Percentiles rank a stretch among this genome's conserved stretches.
Evolutionary conservation across 2,113 vertebrate genomes (phyloP).

Genomic region (Melanotaenia duboulayi): DNA sequence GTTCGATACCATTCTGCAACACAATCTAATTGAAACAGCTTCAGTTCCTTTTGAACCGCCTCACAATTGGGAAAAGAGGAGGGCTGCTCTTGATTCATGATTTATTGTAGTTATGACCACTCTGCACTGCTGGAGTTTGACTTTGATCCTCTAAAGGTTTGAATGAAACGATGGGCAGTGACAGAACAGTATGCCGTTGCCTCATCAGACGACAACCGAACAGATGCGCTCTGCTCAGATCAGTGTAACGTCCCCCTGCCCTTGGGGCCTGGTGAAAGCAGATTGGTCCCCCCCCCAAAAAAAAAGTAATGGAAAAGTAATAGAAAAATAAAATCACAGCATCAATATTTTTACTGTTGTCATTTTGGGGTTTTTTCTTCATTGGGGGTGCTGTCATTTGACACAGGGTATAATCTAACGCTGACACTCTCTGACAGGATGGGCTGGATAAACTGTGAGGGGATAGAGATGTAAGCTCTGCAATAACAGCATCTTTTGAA

Average conservation of each 20-base stretch:
- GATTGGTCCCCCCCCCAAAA: constrained; percentile 14
- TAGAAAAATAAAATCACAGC: constrained; percentile 29
- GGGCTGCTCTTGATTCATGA: constrained; percentile 38
- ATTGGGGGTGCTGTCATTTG: constrained; percentile 18
- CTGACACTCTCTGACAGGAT: constrained; percentile 48
- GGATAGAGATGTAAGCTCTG: constrained; percentile 32
- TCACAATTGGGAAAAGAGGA: constrained; percentile 53
- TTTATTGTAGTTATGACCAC: constrained; percentile 42
- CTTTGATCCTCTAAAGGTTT: constrained; percentile 63
- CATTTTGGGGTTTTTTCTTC: background rate
- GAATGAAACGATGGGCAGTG: constrained; percentile 8
- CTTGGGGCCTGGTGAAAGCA: constrained; percentile 21
- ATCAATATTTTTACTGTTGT: constrained; percentile 49
- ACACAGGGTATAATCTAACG: constrained; percentile 56
- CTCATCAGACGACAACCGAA: constrained; percentile 6
- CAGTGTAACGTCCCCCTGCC: constrained; percentile 7
- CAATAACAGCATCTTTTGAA: constrained; percentile 65
- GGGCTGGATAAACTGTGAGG: constrained; percentile 20
- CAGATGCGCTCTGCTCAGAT: constrained; percentile 20
- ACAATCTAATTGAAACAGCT: constrained; percentile 64
- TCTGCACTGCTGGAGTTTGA: constrained; percentile 49
- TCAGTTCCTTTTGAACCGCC: constrained; percentile 48
- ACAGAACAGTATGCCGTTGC: background rate
- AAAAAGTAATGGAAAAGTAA: constrained; percentile 8
- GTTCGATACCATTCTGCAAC: constrained; percentile 7